Conservation (phyloP, 2,113 vertebrate genomes). For the Dromaius novaehollandiae region DNA sequence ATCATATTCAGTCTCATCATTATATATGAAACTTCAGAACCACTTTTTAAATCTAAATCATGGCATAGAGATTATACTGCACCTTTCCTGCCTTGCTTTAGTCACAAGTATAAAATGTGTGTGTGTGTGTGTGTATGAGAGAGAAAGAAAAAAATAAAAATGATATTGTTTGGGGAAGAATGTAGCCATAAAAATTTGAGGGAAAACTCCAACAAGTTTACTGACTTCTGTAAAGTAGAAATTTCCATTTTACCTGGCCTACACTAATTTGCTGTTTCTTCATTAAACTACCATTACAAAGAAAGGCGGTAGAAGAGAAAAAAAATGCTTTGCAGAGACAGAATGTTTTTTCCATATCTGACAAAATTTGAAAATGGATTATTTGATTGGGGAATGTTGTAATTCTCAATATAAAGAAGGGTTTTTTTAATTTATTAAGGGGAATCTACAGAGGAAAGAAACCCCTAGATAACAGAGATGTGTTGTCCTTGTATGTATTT, state of each 20-base stretch:
- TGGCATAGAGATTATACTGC: background rate
- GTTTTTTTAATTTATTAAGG: background rate
- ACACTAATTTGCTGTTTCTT: background rate
- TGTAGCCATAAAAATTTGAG: background rate
- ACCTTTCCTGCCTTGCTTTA: background rate
- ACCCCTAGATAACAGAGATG: background rate
- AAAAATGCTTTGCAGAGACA: background rate
- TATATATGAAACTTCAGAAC: background rate
- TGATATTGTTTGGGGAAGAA: background rate
- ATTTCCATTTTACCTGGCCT: background rate
- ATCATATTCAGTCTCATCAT: background rate
- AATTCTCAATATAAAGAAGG: background rate
- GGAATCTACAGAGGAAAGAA: background rate
- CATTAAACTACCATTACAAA: background rate
- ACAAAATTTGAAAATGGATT: background rate
- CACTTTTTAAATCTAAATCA: background rate
- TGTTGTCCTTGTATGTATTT: background rate
- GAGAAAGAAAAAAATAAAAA: background rate
- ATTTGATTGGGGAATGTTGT: background rate
- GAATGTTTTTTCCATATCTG: background rate
- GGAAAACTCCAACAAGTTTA: background rate
- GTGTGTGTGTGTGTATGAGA: background rate
- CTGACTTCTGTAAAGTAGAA: background rate
- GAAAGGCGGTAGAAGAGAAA: background rate
- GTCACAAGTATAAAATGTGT: background rate